Evolutionary conservation across 2,113 vertebrate species (phyloP), one percentile per base, ranked within the genome.

Genomic region (Mola mola): DNA sequence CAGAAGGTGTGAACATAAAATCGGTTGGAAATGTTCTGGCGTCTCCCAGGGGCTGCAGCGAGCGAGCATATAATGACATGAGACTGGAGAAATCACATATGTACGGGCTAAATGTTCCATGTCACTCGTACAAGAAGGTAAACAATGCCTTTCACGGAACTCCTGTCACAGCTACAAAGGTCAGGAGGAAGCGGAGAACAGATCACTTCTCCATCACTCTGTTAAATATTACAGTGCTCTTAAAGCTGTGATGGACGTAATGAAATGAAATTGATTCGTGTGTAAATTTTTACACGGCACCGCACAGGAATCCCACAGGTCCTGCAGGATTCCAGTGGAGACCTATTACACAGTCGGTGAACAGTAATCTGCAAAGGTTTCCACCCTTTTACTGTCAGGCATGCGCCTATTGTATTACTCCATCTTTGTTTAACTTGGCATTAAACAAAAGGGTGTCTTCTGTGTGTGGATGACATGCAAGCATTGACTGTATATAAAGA

Each of bases 181-280:
- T 38, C 51, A 24, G 8, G 9, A 3, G 12, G 10, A 12, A 7
- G 15, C 11, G 13, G 28, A 52, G 10, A 15, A 5, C 13, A 1
- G 12, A 34, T 34, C n/a, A 34, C 12, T 34, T 13, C 33, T 34
- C n/a, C n/a, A n/a, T n/a, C n/a, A 29, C 19, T 42, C 26, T 10
- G 1, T 4, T 40, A 8, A 9, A 29, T 3, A 20, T 56, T 21
- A 49, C 12, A 21, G 6, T 3, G 20, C 2, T 20, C 22, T 38
- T 8, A 22, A 7, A 17, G 24, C 22, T 7, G 11, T 37, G 47
- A 68, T 43, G 21, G 37, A 28, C 7, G 1, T 8, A 20, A 5
- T 37, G 22, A 26, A 46, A 60, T 42, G 29, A 38, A 59, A 47
- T 59, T 21, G 6, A 59, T 43, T 34, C 3, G 34, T 51, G 65